Evolutionary conservation across 2,888 invertebrate species (phyloP), one percentile per base, ranked within the genome.

Genomic region (Eupithecia inturbata): DNA sequence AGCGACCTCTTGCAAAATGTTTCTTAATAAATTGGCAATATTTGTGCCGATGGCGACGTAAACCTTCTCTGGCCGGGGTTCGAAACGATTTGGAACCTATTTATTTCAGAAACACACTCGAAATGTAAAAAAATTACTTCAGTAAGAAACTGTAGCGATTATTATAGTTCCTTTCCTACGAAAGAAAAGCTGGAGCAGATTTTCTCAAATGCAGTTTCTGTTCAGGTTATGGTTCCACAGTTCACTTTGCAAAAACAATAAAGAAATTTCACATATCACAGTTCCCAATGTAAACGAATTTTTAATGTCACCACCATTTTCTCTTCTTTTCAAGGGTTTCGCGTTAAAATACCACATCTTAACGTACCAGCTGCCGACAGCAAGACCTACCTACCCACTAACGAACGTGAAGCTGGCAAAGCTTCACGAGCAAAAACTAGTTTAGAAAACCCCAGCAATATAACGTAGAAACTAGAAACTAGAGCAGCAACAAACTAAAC

Each of bases 391-490:
- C n/a, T 1, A 53, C 22, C 53, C 22, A 26, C 57, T 57, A 26
- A 57, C 26, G 26, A 57, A 57, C 57, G 14, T 9, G 14, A 57
- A 57, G 26, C 57, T 57, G 12, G 57, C 26, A 57, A 57, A 57
- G 57, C 57, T 57, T 57, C 26, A 57, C 26, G 26, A 57, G 14
- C 57, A 57, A 26, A 57, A 57, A 57, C 57, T 26, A 12, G 26
- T 31, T 63, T 63, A 63, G 7, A 31, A 19, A 33, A 63, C 63
- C 31, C 14, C 31, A 31, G 57, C 26, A 22, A 57, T 57, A 57
- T 57, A 57, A 57, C 22, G 57, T 57, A 57, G 22, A 57, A 57
- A 57, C 53, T 53, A 22, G 10, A 22, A 53, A 53, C 57, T 57
- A 26, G 57, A 57, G 26, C 57, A 57, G 14, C 57, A 57, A 57